Evolutionary conservation across 2,888 invertebrate species (phyloP), one percentile per base, ranked within the genome.

Genomic region (Zaprionus lineosus): DNA sequence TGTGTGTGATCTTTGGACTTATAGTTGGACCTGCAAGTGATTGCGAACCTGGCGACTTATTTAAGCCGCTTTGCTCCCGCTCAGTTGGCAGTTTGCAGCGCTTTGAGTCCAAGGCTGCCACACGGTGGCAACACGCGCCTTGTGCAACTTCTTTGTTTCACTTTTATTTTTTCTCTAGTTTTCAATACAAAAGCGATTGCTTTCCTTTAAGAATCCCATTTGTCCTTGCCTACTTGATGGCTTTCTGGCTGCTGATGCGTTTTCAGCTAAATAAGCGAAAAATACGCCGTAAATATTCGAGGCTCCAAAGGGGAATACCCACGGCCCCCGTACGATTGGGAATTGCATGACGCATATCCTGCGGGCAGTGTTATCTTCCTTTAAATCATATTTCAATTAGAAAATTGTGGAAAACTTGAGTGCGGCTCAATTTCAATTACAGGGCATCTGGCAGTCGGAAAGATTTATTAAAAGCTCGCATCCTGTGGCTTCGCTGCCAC

Each of bases 1-100:
- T n/a, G n/a, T 68, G 37, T 26, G 26, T 31, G 1, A 21, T n/a
- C 15, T 14, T 11, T 21, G 19, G 5, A 33, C 19, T 26, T 26
- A 21, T 2, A 15, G 5, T 19, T 16, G 37, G 11, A 8, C 18
- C 8, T 36, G 36, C 5, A 16, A 9, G 5, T 29, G 1, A 9
- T 21, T 2, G 24, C 21, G 9, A 11, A 15, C 28, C 14, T 33
- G 24, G 16, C 29, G 29, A 11, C 12, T 29, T 29, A 43, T 26
- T 43, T 70, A 71, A 71, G 60, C 72, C 46, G 60, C 60, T 59
- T 65, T 71, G 11, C 31, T 41, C 34, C 24, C 34, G 19, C 40
- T 37, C 15, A 15, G 14, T 36, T 7, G 18, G 15, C 29, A 29
- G 41, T 8, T 37, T 19, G n/a, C n/a, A 39, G 18, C 19, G n/a